phyloP scores from a whole-genome alignment of 2,888 invertebrate genomes.

The Drosophila yooni region DNA sequence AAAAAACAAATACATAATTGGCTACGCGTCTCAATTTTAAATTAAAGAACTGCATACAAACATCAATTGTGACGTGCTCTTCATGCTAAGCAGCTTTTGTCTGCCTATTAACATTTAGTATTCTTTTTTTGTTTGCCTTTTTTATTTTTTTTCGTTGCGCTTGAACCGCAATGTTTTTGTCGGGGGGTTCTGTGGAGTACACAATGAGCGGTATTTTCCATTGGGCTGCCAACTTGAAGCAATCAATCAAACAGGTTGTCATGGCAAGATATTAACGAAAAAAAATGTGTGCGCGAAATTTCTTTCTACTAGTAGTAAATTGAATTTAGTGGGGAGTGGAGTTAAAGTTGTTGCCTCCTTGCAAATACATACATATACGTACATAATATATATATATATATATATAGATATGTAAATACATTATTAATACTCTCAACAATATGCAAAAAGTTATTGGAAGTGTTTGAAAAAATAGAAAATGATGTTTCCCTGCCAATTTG shows the following conservation, averaged over 20 bases:
- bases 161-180: slow-evolving; percentile 8
- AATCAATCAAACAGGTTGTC: slow-evolving; percentile 21
- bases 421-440: not conserved
- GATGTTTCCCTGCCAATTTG: slow-evolving; percentile 1
- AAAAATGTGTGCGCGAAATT: slow-evolving; percentile 25
- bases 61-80: not conserved
- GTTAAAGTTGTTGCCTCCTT: not conserved
- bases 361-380: not conserved
- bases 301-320: slow-evolving; percentile 7
- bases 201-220: slow-evolving; percentile 26
- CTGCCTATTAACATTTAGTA: slow-evolving; percentile 12
- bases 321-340: slow-evolving; percentile 14
- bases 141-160: not conserved
- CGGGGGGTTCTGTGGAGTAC: not conserved
- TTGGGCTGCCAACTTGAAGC: slow-evolving; percentile 15
- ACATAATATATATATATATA: not conserved
- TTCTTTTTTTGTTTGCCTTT: slow-evolving; percentile 16
- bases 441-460: not conserved
- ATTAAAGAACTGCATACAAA: not conserved
- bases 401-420: too few relatives aligned
- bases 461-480: slow-evolving; percentile 9
- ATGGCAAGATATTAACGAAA: slow-evolving; percentile 6
- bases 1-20: not conserved
- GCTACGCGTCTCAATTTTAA: not conserved
- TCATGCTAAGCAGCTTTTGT: not conserved